Conservation (phyloP, 1,140 invertebrate species). For the Arion vulgaris region DNA sequence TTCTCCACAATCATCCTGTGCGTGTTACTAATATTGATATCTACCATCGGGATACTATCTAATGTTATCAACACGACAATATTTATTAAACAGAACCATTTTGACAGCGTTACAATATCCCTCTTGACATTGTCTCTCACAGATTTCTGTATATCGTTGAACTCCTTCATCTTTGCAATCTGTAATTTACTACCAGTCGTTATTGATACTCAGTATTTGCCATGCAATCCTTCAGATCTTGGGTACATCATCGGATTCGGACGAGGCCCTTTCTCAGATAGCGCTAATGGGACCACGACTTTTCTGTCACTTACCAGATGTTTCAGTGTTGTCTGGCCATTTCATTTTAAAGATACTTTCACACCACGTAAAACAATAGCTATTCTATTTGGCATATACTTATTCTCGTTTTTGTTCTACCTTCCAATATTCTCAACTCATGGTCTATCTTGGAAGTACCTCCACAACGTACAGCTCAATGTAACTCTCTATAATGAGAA, state of each 20-base stretch:
- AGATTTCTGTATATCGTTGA: background rate
- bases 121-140: background rate
- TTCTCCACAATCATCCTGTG: background rate
- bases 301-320: background rate
- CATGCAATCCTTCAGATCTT: background rate
- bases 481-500: too few relatives aligned
- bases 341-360: background rate
- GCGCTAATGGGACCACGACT: background rate
- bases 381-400: background rate
- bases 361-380: background rate
- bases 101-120: background rate
- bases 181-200: background rate
- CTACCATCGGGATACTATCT: background rate
- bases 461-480: background rate
- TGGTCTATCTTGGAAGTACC: background rate
- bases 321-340: background rate
- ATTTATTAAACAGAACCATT: background rate
- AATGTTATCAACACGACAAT: background rate
- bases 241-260: background rate
- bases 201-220: background rate
- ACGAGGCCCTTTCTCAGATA: background rate
- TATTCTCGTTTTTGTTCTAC: background rate
- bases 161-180: background rate
- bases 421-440: background rate
- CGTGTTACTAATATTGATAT: background rate